Base-by-base conservation (phyloP, 37 sponge, comb jelly and placozoan species). In the Bolinopsis microptera region DNA sequence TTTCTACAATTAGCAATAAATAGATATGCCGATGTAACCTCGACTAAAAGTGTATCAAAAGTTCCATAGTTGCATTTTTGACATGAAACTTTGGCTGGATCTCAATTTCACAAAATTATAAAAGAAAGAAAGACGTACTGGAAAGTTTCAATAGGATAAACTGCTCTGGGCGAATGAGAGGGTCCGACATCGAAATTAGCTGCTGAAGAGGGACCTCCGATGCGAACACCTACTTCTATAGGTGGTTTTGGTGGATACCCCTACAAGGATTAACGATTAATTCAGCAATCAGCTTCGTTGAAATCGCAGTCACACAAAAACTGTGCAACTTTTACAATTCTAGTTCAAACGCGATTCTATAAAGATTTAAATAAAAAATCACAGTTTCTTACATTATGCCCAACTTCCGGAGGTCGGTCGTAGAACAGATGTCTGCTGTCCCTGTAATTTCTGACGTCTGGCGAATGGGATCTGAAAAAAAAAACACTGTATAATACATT, bases 351-450 rank as follows among this genome's bases (percentile, higher is more conserved):
- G n/a, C n/a, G n/a, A n/a, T n/a, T n/a, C n/a, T n/a, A n/a, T n/a
- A n/a, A n/a, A n/a, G n/a, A n/a, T n/a, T n/a, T n/a, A n/a, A n/a
- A n/a, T n/a, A n/a, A n/a, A n/a, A n/a, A n/a, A n/a, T n/a, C n/a
- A n/a, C n/a, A n/a, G n/a, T n/a, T n/a, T n/a, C n/a, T n/a, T 48
- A 48, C 61, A 5, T 5, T 18, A 48, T 5, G 13, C 9, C 16
- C 24, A 70, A 70, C 74, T 26, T 70, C 82, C 3, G 82, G 82
- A 22, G 37, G 23, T 30, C 37, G 35, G 37, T 80, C 82, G 82
- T 80, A 80, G 23, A 80, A 80, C 1, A 80, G 82, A 33, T 80
- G 82, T 80, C 82, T 80, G 3, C 36, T 35, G 82, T 80, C 82
- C 23, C 82, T 80, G 82, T 35, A 35, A 34, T 72, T 28, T 72